Evolutionary conservation across 2,113 vertebrate species (phyloP).

Genomic region (Chloropsis cyanopogon): DNA sequence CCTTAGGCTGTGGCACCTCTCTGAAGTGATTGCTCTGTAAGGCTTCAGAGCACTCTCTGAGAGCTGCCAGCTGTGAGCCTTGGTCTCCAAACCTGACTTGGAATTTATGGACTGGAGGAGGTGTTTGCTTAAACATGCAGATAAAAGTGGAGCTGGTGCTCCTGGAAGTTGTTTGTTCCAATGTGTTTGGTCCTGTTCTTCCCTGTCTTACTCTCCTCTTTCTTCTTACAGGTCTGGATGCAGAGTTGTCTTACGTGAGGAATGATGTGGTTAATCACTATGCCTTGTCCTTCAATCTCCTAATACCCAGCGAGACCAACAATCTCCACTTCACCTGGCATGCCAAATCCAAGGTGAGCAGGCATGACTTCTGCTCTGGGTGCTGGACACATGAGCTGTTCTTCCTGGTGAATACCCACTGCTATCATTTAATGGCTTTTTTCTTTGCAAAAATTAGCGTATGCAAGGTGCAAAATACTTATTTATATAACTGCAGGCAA

Average conservation of each 20-base stretch:
- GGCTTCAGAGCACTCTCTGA: not conserved
- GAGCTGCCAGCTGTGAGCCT: accelerated
- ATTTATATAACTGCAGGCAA: not conserved
- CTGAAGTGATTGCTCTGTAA: not conserved
- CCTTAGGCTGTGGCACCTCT: not conserved
- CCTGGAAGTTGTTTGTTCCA: not conserved
- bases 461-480: not conserved
- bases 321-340: constrained; percentile 96
- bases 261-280: constrained; percentile 92
- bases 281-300: constrained; percentile 91
- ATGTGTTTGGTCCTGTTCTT: not conserved
- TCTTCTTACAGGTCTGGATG: constrained; percentile 83
- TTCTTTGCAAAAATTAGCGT: not conserved
- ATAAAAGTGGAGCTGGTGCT: not conserved
- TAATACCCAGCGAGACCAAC: constrained; percentile 92
- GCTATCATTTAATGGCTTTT: not conserved
- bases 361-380: not conserved
- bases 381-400: not conserved
- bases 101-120: not conserved
- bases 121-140: not conserved
- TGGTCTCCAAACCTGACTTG: not conserved
- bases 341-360: constrained; percentile 85
- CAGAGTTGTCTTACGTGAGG: constrained; percentile 94
- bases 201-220: not conserved
- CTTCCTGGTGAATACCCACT: not conserved